Evolutionary conservation across 2,797 vertebrate species (phyloP), one percentile per base, ranked within the genome.

Genomic region (Gymnoscopelus braueri): DNA sequence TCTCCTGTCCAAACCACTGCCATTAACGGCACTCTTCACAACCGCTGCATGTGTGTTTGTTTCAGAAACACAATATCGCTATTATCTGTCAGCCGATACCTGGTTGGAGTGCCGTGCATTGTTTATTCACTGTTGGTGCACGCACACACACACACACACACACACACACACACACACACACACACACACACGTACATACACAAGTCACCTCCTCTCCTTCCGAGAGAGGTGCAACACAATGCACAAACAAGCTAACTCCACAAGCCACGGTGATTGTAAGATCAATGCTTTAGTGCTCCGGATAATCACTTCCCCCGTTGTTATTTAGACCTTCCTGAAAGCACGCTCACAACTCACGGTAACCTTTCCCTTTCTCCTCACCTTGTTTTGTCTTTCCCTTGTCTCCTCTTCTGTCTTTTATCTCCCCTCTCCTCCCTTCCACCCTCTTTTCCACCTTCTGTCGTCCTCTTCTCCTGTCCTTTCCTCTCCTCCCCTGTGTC

Each of bases 31-130:
- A 55, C 81, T 84, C 81, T 61, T 83, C 76, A 86, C 80, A 81
- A 84, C 79, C 60, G 65, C 82, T 24, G 39, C 39, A 44, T 69
- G 86, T 59, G 60, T 86, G 84, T 81, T 87, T 85, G 86, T 84
- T 78, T 88, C 81, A 85, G 88, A 81, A 93, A 92, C 70, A 87
- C 87, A 89, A 93, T 91, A 88, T 69, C 79, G 87, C 82, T 78
- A 93, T 93, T 93, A 92, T 89, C 84, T 86, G 88, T 81, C 75
- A 91, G 90, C 84, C 81, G 90, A 93, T 90, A 92, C 75, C 62
- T 19, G 66, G 80, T 80, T 78, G 47, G 39, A 88, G 89, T 84
- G 80, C 69, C 9, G 68, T 29, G 67, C 73, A 82, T 88, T 92
- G 88, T 87, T 88, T 85, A 82, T 87, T 83, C 79, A 61, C 59